Percentiles rank a stretch among this genome's conserved stretches.
Evolutionary conservation across 2,888 invertebrate genomes (phyloP).

Genomic region (Orchesellides sinensis): DNA sequence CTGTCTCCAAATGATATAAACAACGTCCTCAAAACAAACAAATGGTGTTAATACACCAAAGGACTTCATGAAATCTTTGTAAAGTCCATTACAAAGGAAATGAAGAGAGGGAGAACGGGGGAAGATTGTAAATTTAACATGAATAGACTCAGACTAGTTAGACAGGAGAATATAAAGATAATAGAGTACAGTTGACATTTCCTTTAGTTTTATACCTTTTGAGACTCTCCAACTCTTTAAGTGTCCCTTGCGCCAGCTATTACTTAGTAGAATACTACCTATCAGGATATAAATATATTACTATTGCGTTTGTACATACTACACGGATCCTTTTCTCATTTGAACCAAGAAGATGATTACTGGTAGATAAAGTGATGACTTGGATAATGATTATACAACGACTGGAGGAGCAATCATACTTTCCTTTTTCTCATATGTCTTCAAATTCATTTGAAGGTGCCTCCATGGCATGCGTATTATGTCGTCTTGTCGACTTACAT

Average conservation of each 20-base stretch:
- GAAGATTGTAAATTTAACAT: not conserved
- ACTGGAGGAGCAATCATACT: constrained; percentile 21
- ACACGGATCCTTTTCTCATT: no score
- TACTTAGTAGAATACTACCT: not conserved
- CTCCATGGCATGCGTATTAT: constrained; percentile 23
- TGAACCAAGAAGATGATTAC: constrained; percentile 41
- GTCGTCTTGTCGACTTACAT: constrained; percentile 44
- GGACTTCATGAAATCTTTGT: no score
- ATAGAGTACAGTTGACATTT: not conserved
- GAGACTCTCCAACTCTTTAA: not conserved
- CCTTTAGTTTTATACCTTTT: not conserved
- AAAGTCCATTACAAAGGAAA: not conserved
- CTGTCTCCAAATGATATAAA: no score
- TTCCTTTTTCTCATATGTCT: constrained; percentile 26
- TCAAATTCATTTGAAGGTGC: constrained; percentile 34
- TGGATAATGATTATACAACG: constrained; percentile 49
- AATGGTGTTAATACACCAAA: no score
- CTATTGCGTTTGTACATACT: no score
- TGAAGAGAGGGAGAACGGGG: not conserved
- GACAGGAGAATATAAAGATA: not conserved
- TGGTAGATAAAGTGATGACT: constrained; percentile 61
- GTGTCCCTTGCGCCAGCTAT: not conserved
- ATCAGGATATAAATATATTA: no score
- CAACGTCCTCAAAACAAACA: no score
- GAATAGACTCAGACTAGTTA: not conserved